Evolutionary conservation across 2,113 vertebrate genomes (phyloP), one percentile per base, ranked within the genome.

Genomic region (Neotoma lepida): DNA sequence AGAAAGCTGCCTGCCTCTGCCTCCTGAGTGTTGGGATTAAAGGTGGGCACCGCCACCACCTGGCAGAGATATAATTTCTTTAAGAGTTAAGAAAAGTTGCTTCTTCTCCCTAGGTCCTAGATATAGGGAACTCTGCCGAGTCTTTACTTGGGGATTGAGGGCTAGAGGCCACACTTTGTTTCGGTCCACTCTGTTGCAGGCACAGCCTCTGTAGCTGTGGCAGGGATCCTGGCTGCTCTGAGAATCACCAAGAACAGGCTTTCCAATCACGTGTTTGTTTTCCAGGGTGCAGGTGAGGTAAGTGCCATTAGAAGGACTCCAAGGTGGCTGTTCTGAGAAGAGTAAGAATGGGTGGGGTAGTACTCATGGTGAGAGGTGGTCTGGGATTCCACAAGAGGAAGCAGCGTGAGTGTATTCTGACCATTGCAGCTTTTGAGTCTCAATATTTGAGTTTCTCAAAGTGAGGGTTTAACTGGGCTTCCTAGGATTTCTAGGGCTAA

Each of bases 251-350:
- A 99, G 96, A 99, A 99, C 97, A 99, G 98, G 95, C 98, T 99
- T 70, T 98, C 98, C 66, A 98, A 99, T 93, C 99, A 99, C 54
- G 99, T 98, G 12, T 99, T 99, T 97, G 99, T 99, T 96, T 99
- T 99, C 98, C 99, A 99, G 97, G 99, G 99, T 85, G 99, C 99
- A 22, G 99, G 99, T 89, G 99, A 99, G 99, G 99, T 99, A 87
- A 49, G 96, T 93, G 26, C 66, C 22, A 28, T 35, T 0, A 0
- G 46, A 30, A 74, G 41, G 5, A 80, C 41, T 88, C 30, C 51
- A 17, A 20, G 49, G 0, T 58, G 56, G 1, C 70, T 80, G 2
- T 64, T 66, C n/a, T 61, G 28, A 44, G 39, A 35, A 76, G 17
- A 70, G 17, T 54, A 88, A 77, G 13, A 63, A 80, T 44, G 41